These are phyloP conservation scores for Scaptomyza hsui DNA, from an alignment of 1,140 invertebrate species.

Conservation along the genomic window DNA sequence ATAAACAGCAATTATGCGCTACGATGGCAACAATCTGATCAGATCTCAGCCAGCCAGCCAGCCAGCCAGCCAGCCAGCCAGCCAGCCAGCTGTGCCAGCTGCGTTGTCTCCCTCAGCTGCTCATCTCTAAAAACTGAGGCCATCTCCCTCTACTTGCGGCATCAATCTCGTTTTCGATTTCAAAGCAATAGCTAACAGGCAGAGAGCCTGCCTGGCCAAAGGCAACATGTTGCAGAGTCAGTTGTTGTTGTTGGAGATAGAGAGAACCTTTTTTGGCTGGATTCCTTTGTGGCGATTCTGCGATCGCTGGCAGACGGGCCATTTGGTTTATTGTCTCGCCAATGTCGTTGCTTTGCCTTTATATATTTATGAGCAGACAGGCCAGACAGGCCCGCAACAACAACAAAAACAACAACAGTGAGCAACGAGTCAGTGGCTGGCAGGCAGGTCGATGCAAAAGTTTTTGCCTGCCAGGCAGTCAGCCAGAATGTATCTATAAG, in stretches of 20 bases:
- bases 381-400: constrained; percentile 49
- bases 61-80: constrained; percentile 2
- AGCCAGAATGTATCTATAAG: constrained; percentile 70
- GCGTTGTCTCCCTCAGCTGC: constrained; percentile 49
- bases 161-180: constrained; percentile 82
- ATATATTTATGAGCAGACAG: constrained; percentile 68
- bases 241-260: constrained; percentile 13
- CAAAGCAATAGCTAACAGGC: constrained; percentile 61
- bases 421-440: constrained; percentile 11
- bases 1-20: constrained; percentile 58
- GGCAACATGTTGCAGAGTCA: constrained; percentile 64
- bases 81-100: constrained; percentile 51
- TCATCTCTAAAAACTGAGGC: constrained; percentile 7
- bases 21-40: constrained; percentile 37
- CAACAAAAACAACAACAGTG: constrained; percentile 19
- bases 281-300: constrained; percentile 52
- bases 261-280: constrained; percentile 40
- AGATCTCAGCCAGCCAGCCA: no score
- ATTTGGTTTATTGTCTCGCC: constrained; percentile 66
- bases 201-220: constrained; percentile 23
- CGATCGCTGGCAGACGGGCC: constrained; percentile 29
- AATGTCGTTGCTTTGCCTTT: constrained; percentile 55
- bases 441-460: constrained; percentile 54
- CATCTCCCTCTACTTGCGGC: constrained; percentile 11
- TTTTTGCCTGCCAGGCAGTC: constrained; percentile 32